phyloP scores from a whole-genome alignment of 64 coral and sea anemone species.

The Platygyra sinensis region DNA sequence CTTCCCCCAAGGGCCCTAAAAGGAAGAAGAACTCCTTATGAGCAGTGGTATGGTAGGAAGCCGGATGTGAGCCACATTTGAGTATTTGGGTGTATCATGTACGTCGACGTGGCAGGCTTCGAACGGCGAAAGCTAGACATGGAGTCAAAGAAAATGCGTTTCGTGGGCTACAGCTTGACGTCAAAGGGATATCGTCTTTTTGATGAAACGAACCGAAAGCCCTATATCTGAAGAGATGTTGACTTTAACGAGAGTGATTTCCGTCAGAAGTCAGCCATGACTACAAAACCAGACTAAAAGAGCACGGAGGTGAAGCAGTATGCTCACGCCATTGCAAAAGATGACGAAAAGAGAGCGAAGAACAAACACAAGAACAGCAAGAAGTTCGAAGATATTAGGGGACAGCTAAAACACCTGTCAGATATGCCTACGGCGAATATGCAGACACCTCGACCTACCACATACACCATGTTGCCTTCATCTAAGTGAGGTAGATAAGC shows the following conservation, averaged over 20 bases:
- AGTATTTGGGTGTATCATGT: conserved; percentile 67
- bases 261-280: background rate
- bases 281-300: background rate
- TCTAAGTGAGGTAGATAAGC: background rate
- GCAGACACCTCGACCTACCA: background rate
- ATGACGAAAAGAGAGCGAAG: background rate
- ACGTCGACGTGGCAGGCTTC: conserved; percentile 28
- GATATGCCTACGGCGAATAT: conserved; percentile 36
- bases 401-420: conserved; percentile 40
- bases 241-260: conserved; percentile 50
- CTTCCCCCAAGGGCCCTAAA: conserved; percentile 52
- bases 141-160: conserved; percentile 46
- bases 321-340: background rate
- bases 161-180: conserved; percentile 45
- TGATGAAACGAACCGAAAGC: conserved; percentile 47
- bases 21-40: conserved; percentile 41
- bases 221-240: conserved; percentile 54
- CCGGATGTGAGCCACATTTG: conserved; percentile 39
- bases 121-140: conserved; percentile 37
- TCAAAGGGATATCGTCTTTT: conserved; percentile 56
- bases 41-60: conserved; percentile 53
- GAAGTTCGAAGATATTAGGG: background rate
- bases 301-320: background rate
- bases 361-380: background rate
- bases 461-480: conserved; percentile 28